These are phyloP conservation scores for Gari tellinella DNA, from an alignment of 2,888 invertebrate species.

Conservation along the genomic window DNA sequence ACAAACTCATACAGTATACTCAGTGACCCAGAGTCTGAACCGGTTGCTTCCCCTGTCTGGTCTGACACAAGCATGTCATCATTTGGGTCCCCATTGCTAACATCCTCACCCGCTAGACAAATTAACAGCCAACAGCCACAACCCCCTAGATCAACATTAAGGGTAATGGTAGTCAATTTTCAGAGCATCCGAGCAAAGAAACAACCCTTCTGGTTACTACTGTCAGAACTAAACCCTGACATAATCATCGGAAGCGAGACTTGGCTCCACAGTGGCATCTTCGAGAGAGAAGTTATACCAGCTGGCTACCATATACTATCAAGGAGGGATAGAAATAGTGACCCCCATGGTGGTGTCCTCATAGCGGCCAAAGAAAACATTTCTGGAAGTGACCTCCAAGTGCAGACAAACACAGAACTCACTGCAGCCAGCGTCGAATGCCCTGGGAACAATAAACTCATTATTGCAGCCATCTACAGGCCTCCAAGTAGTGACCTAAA, in stretches of 20 bases:
- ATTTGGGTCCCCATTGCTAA: neutral
- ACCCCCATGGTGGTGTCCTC: conserved; percentile 8
- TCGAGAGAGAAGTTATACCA: conserved; percentile 7
- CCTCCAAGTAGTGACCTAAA: too few relatives aligned
- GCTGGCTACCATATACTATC: conserved; percentile 3
- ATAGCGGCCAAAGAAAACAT: conserved; percentile 8
- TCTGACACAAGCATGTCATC: neutral
- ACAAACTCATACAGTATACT: conserved; percentile 19
- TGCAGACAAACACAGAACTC: neutral
- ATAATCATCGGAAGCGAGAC: conserved; percentile 9
- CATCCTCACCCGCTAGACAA: conserved; percentile 1
- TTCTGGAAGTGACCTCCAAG: neutral
- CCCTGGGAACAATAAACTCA: too few relatives aligned
- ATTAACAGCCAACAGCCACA: neutral
- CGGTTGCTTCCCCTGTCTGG: too few relatives aligned
- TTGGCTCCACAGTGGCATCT: conserved; percentile 8
- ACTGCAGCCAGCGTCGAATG: neutral
- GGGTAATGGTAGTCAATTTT: conserved; percentile 9
- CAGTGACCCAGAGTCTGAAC: neutral
- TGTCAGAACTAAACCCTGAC: conserved; percentile 7
- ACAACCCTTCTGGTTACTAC: conserved; percentile 14
- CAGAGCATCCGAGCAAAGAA: conserved; percentile 20
- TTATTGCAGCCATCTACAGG: too few relatives aligned
- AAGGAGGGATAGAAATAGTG: neutral
- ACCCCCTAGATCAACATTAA: neutral